A percentile compares a stretch with the other conserved stretches of the same genome.
phyloP scores from a whole-genome alignment of 2,113 vertebrate species.

The Vulpes lagopus region DNA sequence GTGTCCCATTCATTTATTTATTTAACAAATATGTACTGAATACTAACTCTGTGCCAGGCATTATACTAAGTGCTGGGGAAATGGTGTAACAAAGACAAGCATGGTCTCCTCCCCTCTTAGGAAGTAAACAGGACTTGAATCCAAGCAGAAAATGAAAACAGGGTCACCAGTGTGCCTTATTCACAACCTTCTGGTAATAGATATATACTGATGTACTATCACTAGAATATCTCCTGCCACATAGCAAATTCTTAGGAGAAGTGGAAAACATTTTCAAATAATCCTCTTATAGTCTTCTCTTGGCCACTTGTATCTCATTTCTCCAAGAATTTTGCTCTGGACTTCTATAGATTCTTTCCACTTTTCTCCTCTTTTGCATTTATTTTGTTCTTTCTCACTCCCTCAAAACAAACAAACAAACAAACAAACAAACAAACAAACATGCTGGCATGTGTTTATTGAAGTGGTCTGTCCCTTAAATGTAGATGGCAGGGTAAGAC shows the following conservation, averaged over 20 bases:
- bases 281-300: background rate
- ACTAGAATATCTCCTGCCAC: background rate
- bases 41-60: background rate
- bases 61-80: background rate
- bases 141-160: background rate
- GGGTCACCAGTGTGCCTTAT: background rate
- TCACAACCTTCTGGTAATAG: background rate
- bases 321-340: background rate
- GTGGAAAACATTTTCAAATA: background rate
- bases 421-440: background rate
- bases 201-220: fast-evolving
- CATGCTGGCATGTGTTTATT: background rate
- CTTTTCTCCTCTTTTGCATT: background rate
- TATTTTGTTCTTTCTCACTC: background rate
- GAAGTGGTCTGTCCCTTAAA: background rate
- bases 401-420: background rate
- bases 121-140: background rate
- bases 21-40: background rate
- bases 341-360: background rate
- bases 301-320: background rate
- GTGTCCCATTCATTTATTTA: background rate
- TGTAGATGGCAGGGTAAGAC: too few species aligned
- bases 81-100: background rate
- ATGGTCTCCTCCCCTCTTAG: background rate
- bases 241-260: background rate